Conservation (phyloP, 2,888 invertebrate species). For the Drosophila neotestacea region DNA sequence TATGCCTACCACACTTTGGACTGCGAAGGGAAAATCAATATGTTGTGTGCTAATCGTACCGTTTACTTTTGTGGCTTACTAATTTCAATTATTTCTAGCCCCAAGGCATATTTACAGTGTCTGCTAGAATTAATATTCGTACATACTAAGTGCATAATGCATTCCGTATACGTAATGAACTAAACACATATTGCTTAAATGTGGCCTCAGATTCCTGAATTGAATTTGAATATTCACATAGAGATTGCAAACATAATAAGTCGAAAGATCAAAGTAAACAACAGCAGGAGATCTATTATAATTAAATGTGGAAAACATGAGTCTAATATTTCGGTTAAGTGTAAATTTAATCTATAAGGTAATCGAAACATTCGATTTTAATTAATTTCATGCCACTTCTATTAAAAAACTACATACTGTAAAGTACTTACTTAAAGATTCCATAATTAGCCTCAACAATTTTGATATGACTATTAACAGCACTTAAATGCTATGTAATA, state of each 20-base stretch:
- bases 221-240: constrained; percentile 14
- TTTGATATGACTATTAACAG: neutral
- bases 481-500: constrained; percentile 7
- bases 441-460: neutral
- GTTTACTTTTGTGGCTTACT: constrained; percentile 51
- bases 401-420: neutral
- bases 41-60: constrained; percentile 23
- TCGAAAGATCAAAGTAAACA: neutral
- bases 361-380: neutral
- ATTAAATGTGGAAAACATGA: neutral
- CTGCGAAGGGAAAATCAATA: constrained; percentile 44
- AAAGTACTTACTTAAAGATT: constrained; percentile 8
- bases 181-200: constrained; percentile 9
- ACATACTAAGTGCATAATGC: constrained; percentile 11
- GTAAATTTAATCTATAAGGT: neutral
- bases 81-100: constrained; percentile 53
- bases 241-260: constrained; percentile 4
- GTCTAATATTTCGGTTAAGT: neutral
- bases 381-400: constrained; percentile 2
- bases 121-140: constrained; percentile 28
- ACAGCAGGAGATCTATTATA: neutral
- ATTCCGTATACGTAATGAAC: constrained; percentile 17
- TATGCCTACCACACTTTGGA: constrained; percentile 13
- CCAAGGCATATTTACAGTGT: constrained; percentile 17
- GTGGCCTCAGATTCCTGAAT: neutral